Percentiles rank a stretch among this genome's conserved stretches.
Conservation (phyloP, 2,797 vertebrate species). For the Enoplosus armatus region DNA sequence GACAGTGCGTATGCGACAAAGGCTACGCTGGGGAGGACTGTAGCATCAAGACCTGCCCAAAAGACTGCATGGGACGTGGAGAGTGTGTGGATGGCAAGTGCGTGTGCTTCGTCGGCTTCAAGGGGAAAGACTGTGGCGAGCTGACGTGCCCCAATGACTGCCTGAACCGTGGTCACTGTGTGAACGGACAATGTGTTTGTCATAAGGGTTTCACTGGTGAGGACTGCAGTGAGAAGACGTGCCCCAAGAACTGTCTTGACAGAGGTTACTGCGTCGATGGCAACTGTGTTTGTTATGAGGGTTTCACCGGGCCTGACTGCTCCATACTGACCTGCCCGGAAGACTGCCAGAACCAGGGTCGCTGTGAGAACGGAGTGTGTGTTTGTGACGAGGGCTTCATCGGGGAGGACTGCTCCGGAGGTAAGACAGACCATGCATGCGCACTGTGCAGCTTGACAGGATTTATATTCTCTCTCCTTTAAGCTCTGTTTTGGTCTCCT, state of each 20-base stretch:
- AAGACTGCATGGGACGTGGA: constrained; percentile 87
- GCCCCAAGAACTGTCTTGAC: constrained; percentile 89
- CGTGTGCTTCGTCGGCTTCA: constrained; percentile 85
- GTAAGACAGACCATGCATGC: constrained; percentile 73
- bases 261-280: constrained; percentile 89
- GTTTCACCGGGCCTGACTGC: constrained; percentile 90
- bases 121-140: constrained; percentile 88
- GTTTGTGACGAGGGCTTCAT: constrained; percentile 84
- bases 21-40: constrained; percentile 89
- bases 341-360: constrained; percentile 88
- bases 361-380: constrained; percentile 84
- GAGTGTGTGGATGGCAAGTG: constrained; percentile 90
- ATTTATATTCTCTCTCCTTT: too few species aligned
- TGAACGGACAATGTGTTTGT: constrained; percentile 90
- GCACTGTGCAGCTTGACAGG: neutral
- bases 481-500: too few species aligned
- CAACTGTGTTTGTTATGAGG: constrained; percentile 86
- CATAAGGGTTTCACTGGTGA: constrained; percentile 87
- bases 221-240: constrained; percentile 89
- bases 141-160: constrained; percentile 91
- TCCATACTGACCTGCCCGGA: constrained; percentile 86
- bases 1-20: constrained; percentile 86
- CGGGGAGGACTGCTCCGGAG: constrained; percentile 89
- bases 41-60: constrained; percentile 87
- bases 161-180: constrained; percentile 85